Base-by-base conservation (phyloP, 2,797 vertebrate genomes). In the Pogonophryne albipinna region DNA sequence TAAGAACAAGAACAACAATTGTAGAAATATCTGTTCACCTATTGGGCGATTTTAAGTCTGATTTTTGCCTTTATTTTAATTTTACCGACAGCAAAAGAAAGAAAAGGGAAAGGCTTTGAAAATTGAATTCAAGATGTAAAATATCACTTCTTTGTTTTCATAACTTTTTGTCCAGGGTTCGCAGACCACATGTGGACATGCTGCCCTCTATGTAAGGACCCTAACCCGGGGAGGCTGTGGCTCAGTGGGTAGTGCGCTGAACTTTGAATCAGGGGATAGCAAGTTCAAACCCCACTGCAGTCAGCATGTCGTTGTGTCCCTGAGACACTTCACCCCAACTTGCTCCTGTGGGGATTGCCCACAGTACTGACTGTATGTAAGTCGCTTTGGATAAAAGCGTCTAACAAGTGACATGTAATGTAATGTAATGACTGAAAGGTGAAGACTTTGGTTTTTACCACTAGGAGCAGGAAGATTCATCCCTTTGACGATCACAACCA, bases 401-500 rank as follows among this genome's bases (percentile, higher is more conserved):
- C 23, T 27, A 27, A 27, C 23, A 27, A 27, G 23, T 27, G 3
- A 27, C 23, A 27, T 27, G 23, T 27, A 27, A 23, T 20, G 20
- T 23, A 23, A 23, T 0, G 4, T 11, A 12, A 41, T 10, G 16
- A 46, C 47, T n/a, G 7, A 78, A 0, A 10, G 13, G 19, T 62
- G 3, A 8, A 27, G 6, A 19, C 2, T n/a, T 1, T 6, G 5
- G 19, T 60, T 46, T 45, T 93, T 93, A 99, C 98, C 98, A 85
- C 94, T 94, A 0, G 98, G 98, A 78, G 97, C 96, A 53, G 98
- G 98, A 61, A 99, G 95, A 86, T 99, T 99, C 94, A 99, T 97
- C 31, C 96, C 98, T 80, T 95, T 96, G 34, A 98, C 96, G n/a
- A 99, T 91, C 51, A 96, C 72, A 12, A 99, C 95, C 45, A 99